Evolutionary conservation across 2,797 vertebrate genomes (phyloP), one percentile per base, ranked within the genome.

Genomic region (Borostomias antarcticus): DNA sequence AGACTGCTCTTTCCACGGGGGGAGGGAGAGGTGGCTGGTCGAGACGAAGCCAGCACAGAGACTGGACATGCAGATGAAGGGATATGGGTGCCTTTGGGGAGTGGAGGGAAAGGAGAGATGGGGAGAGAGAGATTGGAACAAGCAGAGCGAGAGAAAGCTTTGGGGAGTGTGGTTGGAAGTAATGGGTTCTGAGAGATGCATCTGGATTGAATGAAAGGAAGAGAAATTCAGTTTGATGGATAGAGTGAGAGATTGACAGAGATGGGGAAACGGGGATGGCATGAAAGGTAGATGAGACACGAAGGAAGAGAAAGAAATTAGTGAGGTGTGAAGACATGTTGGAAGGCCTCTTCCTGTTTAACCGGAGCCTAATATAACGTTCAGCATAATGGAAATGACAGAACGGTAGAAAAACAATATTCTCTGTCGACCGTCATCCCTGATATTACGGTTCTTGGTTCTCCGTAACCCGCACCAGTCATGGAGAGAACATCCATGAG

Each of bases 41-140:
- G 56, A 29, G 59, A 26, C 53, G 3, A 65, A 66, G 54, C 75
- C 74, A 81, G 82, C 80, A 73, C 67, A 11, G 35, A 67, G 68
- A 61, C 66, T 8, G 1, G 64, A 64, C 61, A 43, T 62, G 8
- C 52, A 25, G 52, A 19, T 45, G 40, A 45, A 45, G n/a, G 40
- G 40, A 45, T 50, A 51, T 19, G 13, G 48, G 21, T 19, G 48
- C 10, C 5, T 51, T 35, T 53, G 77, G 79, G 74, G 4, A 33
- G 19, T 21, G 9, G 6, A 37, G 8, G 28, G 26, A 5, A 33
- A 9, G 30, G 10, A 19, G 57, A 35, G 5, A 33, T 35, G 37
- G n/a, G 28, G 21, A 7, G 37, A 58, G 29, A 21, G 56, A 28
- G 64, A 15, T 15, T 19, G 33, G 23, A 43, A 48, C 48, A 48